phyloP scores from a whole-genome alignment of 2,888 invertebrate species.

The Drosophila peninsularis region DNA sequence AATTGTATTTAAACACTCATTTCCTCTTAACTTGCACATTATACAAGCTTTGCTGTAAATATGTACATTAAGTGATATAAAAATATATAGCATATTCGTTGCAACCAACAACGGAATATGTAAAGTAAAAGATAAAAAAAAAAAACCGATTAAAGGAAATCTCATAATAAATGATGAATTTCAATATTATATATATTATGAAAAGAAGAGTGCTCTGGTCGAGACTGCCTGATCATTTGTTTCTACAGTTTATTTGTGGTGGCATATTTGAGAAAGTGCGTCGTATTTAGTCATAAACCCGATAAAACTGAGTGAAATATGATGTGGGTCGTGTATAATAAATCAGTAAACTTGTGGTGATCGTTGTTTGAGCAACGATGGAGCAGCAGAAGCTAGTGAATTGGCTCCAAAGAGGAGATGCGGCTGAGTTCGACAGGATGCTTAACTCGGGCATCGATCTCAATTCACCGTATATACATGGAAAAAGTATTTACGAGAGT shows the following conservation, averaged over 20 bases:
- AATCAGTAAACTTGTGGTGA: neutral
- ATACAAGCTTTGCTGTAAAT: conserved; percentile 59
- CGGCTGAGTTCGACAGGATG: neutral
- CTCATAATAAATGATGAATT: conserved; percentile 20
- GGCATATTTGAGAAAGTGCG: too few species aligned
- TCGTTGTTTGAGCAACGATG: conserved; percentile 10
- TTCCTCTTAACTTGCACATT: conserved; percentile 39
- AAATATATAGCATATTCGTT: conserved; percentile 15
- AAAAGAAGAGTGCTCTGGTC: too few species aligned
- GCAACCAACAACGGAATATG: conserved; percentile 12
- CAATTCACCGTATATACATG: neutral
- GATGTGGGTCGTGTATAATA: too few species aligned
- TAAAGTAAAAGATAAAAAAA: conserved; percentile 38
- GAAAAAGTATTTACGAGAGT: conserved; percentile 30
- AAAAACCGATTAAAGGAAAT: conserved; percentile 46
- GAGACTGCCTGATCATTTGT: too few species aligned
- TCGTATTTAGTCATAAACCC: too few species aligned
- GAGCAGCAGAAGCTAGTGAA: neutral
- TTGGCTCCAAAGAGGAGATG: too few species aligned
- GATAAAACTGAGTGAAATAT: too few species aligned
- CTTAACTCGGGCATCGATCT: neutral
- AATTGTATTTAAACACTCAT: conserved; percentile 50
- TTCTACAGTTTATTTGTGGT: too few species aligned
- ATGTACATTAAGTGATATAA: conserved; percentile 58
- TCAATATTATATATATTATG: too few species aligned